phyloP scores from a whole-genome alignment of 2,888 invertebrate species.

The Ypsolopha scabrella region DNA sequence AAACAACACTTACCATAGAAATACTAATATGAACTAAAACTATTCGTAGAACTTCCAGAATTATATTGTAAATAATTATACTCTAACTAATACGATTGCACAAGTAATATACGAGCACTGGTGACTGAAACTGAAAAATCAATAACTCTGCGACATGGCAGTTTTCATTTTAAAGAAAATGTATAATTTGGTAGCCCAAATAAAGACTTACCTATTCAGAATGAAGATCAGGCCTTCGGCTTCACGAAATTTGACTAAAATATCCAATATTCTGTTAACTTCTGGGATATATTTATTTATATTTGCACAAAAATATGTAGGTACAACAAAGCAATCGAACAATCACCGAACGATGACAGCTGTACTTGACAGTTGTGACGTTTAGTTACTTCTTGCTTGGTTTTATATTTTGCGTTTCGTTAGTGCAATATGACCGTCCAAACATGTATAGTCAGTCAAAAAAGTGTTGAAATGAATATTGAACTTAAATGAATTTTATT shows the following conservation, averaged over 20 bases:
- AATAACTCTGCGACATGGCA: slow-evolving; percentile 22
- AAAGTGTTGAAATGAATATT: no score
- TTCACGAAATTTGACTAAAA: slow-evolving; percentile 14
- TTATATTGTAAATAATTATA: background rate
- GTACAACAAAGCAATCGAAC: slow-evolving; percentile 20
- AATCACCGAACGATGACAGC: slow-evolving; percentile 16
- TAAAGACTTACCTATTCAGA: background rate
- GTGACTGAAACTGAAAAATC: slow-evolving; percentile 23
- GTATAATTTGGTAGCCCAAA: slow-evolving; percentile 2
- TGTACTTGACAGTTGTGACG: background rate
- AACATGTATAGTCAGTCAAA: no score
- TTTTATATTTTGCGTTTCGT: background rate
- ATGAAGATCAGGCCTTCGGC: slow-evolving; percentile 12
- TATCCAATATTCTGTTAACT: slow-evolving; percentile 12
- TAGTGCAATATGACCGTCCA: background rate
- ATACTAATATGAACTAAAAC: no score
- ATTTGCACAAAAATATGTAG: slow-evolving; percentile 18
- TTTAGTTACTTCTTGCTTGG: background rate
- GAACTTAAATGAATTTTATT: no score
- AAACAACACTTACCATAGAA: no score
- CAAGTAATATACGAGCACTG: slow-evolving; percentile 1
- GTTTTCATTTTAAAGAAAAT: slow-evolving; percentile 16
- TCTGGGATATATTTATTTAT: slow-evolving; percentile 31
- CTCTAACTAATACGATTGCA: background rate
- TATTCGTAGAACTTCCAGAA: slow-evolving; percentile 7